Conservation (phyloP, 2,113 vertebrate species). For the Colius striatus region DNA sequence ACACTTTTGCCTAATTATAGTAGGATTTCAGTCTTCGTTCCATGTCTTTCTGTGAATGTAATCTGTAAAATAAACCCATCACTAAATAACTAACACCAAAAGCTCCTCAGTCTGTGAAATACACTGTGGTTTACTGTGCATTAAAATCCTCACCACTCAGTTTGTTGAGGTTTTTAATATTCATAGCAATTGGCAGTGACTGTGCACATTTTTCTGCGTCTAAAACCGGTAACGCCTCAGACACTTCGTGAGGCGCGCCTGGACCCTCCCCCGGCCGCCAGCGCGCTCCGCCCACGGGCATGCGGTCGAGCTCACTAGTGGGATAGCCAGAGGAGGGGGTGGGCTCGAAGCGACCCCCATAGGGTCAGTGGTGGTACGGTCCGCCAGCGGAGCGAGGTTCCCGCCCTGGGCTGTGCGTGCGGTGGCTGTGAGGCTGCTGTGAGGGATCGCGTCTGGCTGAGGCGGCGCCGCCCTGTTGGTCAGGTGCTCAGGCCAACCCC, state of each 20-base stretch:
- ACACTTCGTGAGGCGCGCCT: accelerated
- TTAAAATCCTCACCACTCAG: neutral
- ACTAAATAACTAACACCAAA: neutral
- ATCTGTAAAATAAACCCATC: neutral
- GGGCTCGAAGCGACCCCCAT: neutral
- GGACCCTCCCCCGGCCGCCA: neutral
- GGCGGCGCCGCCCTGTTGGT: no score
- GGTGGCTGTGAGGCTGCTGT: accelerated
- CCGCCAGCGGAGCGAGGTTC: neutral
- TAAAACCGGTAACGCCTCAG: neutral
- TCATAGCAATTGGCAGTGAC: neutral
- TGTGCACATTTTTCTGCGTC: neutral
- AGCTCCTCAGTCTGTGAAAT: neutral
- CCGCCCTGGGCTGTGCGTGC: neutral
- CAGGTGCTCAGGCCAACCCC: no score
- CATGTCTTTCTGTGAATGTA: neutral
- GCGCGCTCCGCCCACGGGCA: accelerated
- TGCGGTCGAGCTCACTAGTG: neutral
- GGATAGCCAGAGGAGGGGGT: accelerated
- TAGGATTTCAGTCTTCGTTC: neutral
- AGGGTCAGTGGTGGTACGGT: neutral
- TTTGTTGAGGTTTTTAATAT: neutral
- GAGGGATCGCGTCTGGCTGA: no score
- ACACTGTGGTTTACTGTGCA: neutral
- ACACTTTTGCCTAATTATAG: neutral